phyloP scores from a whole-genome alignment of 2,113 vertebrate species.

The Grallaria varia region DNA sequence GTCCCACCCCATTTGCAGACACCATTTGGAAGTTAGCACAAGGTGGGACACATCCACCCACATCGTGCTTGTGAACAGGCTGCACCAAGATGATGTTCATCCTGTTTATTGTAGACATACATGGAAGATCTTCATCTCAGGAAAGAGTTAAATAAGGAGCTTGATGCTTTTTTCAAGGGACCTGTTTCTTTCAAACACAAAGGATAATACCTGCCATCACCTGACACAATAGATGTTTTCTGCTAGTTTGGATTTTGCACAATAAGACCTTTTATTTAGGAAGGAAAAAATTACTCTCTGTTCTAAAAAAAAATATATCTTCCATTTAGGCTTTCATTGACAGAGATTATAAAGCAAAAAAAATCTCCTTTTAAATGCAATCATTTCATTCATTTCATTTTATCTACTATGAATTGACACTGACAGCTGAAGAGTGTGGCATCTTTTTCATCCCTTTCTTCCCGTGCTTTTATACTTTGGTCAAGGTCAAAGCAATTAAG shows the following conservation, averaged over 20 bases:
- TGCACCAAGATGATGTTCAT: background rate
- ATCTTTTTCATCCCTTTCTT: background rate
- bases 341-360: background rate
- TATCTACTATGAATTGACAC: background rate
- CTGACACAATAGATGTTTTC: background rate
- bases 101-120: background rate
- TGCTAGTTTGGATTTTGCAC: background rate
- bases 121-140: background rate
- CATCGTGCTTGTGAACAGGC: background rate
- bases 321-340: background rate
- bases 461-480: background rate
- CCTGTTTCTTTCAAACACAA: background rate
- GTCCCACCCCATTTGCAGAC: background rate
- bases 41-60: background rate
- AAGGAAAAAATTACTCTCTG: background rate
- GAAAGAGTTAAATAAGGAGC: background rate
- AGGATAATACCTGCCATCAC: background rate
- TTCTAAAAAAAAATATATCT: background rate
- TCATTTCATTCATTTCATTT: background rate
- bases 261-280: background rate
- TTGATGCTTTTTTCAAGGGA: background rate
- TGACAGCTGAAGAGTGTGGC: background rate
- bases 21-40: background rate
- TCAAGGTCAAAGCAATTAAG: slow-evolving; percentile 14
- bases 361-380: background rate